Evolutionary conservation across 1,140 invertebrate species (phyloP).

Genomic region (Heliconius hermathena): DNA sequence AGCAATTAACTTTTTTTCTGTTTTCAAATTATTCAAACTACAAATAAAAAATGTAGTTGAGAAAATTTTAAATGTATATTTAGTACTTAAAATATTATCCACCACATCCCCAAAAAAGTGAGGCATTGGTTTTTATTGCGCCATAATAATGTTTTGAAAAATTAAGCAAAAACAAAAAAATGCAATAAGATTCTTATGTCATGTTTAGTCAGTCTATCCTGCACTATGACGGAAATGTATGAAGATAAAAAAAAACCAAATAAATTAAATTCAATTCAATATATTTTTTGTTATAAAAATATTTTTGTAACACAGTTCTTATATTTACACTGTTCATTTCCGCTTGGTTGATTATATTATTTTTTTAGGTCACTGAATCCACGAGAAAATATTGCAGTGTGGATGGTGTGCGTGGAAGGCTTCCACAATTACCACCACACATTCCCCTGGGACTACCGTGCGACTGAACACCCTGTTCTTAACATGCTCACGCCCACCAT

Average conservation of each 20-base stretch:
- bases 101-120: too few relatives aligned
- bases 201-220: too few relatives aligned
- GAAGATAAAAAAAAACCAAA: neutral
- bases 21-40: neutral
- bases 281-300: neutral
- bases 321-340: neutral
- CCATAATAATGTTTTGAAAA: too few relatives aligned
- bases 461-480: conserved; percentile 85
- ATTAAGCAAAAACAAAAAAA: too few relatives aligned
- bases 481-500: conserved; percentile 84
- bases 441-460: conserved; percentile 89
- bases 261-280: neutral
- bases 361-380: conserved; percentile 82
- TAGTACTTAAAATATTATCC: too few relatives aligned
- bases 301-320: neutral
- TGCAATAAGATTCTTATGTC: too few relatives aligned
- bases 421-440: conserved; percentile 91
- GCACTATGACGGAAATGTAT: too few relatives aligned
- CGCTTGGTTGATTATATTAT: neutral
- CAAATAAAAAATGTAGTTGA: too few relatives aligned
- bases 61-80: too few relatives aligned
- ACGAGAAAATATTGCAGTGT: conserved; percentile 84
- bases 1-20: neutral
- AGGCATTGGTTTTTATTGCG: too few relatives aligned
- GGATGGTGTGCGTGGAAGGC: conserved; percentile 83